Evolutionary conservation across 2,113 vertebrate species (phyloP).

Genomic region (Heterotilapia buettikoferi): DNA sequence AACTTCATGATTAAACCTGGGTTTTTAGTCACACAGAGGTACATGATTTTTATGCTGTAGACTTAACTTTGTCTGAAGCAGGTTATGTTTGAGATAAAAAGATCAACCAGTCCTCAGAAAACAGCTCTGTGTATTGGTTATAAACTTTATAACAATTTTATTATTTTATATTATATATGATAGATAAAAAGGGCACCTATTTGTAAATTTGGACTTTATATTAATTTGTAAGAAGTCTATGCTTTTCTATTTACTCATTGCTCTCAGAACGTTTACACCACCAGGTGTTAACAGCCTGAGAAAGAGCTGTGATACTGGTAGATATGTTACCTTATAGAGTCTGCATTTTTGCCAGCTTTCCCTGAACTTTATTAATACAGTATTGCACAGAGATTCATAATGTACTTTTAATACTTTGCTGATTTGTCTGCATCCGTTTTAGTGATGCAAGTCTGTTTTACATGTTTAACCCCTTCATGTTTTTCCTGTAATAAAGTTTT

Average conservation of each 20-base stretch:
- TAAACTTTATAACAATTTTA: background rate
- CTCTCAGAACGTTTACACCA: background rate
- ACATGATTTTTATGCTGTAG: background rate
- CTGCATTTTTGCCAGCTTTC: background rate
- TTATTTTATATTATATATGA: background rate
- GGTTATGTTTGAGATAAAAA: background rate
- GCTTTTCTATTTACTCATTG: background rate
- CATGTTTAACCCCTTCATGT: background rate
- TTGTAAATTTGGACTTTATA: background rate
- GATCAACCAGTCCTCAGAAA: background rate
- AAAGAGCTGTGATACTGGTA: background rate
- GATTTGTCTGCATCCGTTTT: fast-evolving
- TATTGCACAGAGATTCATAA: background rate
- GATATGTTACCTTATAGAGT: background rate
- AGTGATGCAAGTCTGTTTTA: background rate
- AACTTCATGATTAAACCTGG: background rate
- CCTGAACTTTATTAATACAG: background rate
- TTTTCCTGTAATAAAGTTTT: background rate
- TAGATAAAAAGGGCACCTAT: background rate
- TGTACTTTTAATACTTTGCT: background rate
- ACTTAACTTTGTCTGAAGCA: background rate
- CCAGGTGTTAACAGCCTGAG: background rate
- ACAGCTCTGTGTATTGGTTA: background rate
- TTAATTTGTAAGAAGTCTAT: fast-evolving
- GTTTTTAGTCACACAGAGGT: background rate